Conservation (phyloP, 92 coral and sea anemone species). For the Porites rus region DNA sequence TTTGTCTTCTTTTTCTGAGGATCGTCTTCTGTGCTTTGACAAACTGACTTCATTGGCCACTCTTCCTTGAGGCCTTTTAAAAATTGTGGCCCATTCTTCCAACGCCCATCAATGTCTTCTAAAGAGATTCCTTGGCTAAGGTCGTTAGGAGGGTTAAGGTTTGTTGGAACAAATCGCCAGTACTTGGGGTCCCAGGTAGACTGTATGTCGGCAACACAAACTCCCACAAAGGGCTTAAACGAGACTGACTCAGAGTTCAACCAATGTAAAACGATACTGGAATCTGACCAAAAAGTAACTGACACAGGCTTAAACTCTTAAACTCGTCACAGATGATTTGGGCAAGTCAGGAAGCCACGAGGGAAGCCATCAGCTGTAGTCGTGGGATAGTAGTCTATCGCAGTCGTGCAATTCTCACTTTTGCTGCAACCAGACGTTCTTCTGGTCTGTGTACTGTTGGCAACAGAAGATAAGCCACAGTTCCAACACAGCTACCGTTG, state of each 20-base stretch:
- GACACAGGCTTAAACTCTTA: constrained; percentile 31
- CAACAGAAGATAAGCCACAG: constrained; percentile 61
- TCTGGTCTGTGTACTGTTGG: constrained; percentile 42
- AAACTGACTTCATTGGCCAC: constrained; percentile 26
- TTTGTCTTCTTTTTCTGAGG: constrained; percentile 43
- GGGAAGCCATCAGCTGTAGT: constrained; percentile 47
- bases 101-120: constrained; percentile 23
- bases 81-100: constrained; percentile 46
- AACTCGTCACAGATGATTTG: constrained; percentile 30
- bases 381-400: neutral
- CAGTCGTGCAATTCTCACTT: constrained; percentile 23
- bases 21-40: constrained; percentile 4
- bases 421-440: constrained; percentile 35
- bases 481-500: constrained; percentile 18
- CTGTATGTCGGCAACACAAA: constrained; percentile 57
- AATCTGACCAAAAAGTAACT: constrained; percentile 51
- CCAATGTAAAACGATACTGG: constrained; percentile 51
- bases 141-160: constrained; percentile 57
- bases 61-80: constrained; percentile 39
- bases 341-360: constrained; percentile 23
- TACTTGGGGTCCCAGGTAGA: constrained; percentile 41
- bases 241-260: constrained; percentile 35
- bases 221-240: constrained; percentile 55
- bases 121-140: constrained; percentile 40
- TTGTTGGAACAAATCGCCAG: constrained; percentile 50